These are phyloP conservation scores for Sminthopsis crassicaudata DNA, from an alignment of 2,113 vertebrate species.

Conservation along the genomic window DNA sequence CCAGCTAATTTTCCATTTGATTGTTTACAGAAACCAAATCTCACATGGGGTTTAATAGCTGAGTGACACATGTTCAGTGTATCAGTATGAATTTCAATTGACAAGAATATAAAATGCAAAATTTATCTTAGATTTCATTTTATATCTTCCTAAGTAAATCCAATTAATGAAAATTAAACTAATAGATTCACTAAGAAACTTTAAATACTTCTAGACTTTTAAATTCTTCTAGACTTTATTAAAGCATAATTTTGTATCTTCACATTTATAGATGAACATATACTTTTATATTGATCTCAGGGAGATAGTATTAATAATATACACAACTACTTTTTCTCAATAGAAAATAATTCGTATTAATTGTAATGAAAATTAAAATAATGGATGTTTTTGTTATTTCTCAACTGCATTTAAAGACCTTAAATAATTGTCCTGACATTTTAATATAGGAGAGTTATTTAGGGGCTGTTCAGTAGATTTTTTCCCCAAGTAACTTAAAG, in stretches of 20 bases:
- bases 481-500: slow-evolving; percentile 22
- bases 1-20: slow-evolving; percentile 76
- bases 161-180: slow-evolving; percentile 49
- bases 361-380: background rate
- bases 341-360: slow-evolving; percentile 29
- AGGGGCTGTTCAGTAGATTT: background rate
- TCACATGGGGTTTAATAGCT: slow-evolving; percentile 60
- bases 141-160: slow-evolving; percentile 12
- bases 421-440: slow-evolving; percentile 49
- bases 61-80: slow-evolving; percentile 39
- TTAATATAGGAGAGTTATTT: slow-evolving; percentile 39
- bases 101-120: background rate
- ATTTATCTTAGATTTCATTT: slow-evolving; percentile 32
- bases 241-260: slow-evolving; percentile 9
- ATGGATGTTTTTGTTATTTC: slow-evolving; percentile 33
- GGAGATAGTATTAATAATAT: slow-evolving; percentile 30
- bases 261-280: slow-evolving; percentile 30
- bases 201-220: too few species aligned
- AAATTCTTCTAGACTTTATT: slow-evolving; percentile 47
- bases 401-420: background rate
- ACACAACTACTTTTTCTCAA: slow-evolving; percentile 24
- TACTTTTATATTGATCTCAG: slow-evolving; percentile 43
- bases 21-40: slow-evolving; percentile 76
- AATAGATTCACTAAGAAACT: background rate
- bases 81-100: slow-evolving; percentile 38